These are phyloP conservation scores for Scaptomyza parva DNA, from an alignment of 2,888 invertebrate genomes.

Conservation along the genomic window DNA sequence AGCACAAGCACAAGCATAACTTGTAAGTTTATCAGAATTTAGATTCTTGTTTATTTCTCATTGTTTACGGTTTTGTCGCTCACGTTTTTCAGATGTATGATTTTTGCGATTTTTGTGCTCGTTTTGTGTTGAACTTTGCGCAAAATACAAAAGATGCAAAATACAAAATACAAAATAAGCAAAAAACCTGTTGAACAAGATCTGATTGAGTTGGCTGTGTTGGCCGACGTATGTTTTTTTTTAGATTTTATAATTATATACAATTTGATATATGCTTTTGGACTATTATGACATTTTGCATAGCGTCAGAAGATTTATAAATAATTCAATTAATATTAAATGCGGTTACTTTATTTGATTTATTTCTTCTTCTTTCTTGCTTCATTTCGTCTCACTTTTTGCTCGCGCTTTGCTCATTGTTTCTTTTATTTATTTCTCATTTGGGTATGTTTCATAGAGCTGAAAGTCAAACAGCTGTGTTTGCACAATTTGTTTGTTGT, in stretches of 20 bases:
- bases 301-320: slow-evolving; percentile 19
- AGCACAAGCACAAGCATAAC: slow-evolving; percentile 6
- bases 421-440: slow-evolving; percentile 9
- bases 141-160: slow-evolving; percentile 30
- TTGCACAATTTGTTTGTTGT: slow-evolving; percentile 44
- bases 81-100: slow-evolving; percentile 55
- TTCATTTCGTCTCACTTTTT: too few relatives aligned
- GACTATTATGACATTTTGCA: slow-evolving; percentile 27
- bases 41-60: slow-evolving; percentile 24
- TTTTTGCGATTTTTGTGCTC: slow-evolving; percentile 34
- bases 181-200: slow-evolving; percentile 72
- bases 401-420: slow-evolving; percentile 7
- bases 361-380: too few relatives aligned
- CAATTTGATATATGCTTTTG: slow-evolving; percentile 41
- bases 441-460: slow-evolving; percentile 18
- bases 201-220: slow-evolving; percentile 27
- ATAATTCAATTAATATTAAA: slow-evolving; percentile 38
- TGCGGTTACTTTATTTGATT: slow-evolving; percentile 10
- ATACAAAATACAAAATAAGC: slow-evolving; percentile 16
- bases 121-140: slow-evolving; percentile 69
- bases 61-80: slow-evolving; percentile 53
- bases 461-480: slow-evolving; percentile 65
- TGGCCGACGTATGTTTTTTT: slow-evolving; percentile 27
- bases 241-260: slow-evolving; percentile 31
- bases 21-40: slow-evolving; percentile 23